These are phyloP conservation scores for Hippocampus kuda DNA, from an alignment of 2,797 vertebrate genomes.

Conservation along the genomic window DNA sequence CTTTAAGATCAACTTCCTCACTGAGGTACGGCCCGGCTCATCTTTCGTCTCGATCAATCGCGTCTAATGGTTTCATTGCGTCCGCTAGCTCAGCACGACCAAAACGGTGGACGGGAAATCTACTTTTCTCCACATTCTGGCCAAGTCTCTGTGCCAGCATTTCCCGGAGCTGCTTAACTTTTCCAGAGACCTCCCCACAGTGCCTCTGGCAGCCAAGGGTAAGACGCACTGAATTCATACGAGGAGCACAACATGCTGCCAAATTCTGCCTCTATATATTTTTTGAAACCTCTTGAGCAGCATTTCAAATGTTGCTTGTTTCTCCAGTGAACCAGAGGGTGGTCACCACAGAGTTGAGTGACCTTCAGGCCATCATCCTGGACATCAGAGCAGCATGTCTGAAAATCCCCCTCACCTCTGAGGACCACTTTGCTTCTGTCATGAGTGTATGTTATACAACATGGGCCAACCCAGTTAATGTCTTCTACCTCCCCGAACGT, in stretches of 20 bases:
- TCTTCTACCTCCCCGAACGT: no score
- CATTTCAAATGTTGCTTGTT: background rate
- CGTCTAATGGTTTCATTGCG: slow-evolving; percentile 1
- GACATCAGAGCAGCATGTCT: slow-evolving; percentile 86
- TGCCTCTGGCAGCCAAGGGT: slow-evolving; percentile 96
- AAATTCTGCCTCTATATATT: background rate
- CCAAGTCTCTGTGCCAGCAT: slow-evolving; percentile 96
- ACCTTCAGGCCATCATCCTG: slow-evolving; percentile 81
- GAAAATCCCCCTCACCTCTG: slow-evolving; percentile 74
- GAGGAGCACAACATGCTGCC: background rate
- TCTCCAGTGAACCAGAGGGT: slow-evolving; percentile 83
- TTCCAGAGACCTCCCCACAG: slow-evolving; percentile 86
- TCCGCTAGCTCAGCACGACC: slow-evolving; percentile 84
- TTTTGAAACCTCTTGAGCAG: background rate
- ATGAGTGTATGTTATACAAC: slow-evolving; percentile 79
- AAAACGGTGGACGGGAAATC: slow-evolving; percentile 97
- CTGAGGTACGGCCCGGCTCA: slow-evolving; percentile 67
- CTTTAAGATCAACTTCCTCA: slow-evolving; percentile 98
- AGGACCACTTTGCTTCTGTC: slow-evolving; percentile 84
- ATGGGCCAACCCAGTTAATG: background rate
- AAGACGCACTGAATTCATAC: slow-evolving; percentile 14
- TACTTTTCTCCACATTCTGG: slow-evolving; percentile 96
- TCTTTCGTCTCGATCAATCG: background rate
- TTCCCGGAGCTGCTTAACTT: slow-evolving; percentile 95
- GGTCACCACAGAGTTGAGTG: slow-evolving; percentile 80